Conservation (phyloP, 2,888 invertebrate species). For the Metallyticus violacea region DNA sequence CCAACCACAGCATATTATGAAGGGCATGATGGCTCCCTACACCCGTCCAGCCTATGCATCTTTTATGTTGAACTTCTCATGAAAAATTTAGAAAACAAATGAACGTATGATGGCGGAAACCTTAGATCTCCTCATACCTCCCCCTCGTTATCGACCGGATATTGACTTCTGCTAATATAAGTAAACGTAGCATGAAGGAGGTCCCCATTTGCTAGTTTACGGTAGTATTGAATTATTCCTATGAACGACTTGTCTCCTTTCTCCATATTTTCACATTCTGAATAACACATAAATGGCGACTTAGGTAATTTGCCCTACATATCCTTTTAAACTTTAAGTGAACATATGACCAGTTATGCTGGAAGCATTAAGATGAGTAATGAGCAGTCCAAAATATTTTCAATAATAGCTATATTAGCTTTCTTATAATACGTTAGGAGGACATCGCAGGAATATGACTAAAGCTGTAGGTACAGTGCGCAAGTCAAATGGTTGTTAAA, state of each 20-base stretch:
- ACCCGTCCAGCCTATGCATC: conserved; percentile 22
- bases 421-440: no score
- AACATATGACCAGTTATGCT: no score
- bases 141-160: conserved; percentile 9
- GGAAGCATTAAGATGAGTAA: no score
- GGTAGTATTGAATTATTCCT: not conserved
- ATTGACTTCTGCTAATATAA: not conserved
- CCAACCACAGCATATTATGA: not conserved
- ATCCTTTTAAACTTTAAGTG: not conserved
- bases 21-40: not conserved
- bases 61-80: conserved; percentile 29
- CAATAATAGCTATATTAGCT: no score
- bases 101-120: conserved; percentile 26
- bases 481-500: no score
- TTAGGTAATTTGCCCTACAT: not conserved
- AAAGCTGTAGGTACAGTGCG: no score
- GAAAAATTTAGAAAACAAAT: conserved; percentile 31
- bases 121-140: conserved; percentile 2
- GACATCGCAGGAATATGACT: no score
- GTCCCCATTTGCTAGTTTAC: not conserved
- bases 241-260: not conserved
- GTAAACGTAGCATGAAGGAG: not conserved
- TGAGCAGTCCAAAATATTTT: no score
- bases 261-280: not conserved
- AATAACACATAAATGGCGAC: not conserved